These are phyloP conservation scores for Sisyra terminalis DNA, from an alignment of 2,888 invertebrate genomes.

Conservation along the genomic window DNA sequence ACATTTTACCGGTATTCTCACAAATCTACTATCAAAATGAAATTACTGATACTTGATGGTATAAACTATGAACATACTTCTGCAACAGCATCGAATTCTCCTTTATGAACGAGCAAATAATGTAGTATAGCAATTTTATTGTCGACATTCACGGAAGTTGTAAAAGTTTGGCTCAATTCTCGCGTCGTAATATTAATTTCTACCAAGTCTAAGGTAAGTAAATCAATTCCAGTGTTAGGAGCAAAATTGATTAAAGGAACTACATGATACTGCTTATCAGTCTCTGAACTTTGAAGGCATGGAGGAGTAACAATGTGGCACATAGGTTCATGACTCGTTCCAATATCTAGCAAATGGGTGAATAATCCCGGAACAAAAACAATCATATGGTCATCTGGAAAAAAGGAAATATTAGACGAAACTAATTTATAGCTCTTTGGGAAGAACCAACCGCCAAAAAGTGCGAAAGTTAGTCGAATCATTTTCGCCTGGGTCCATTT, in stretches of 20 bases:
- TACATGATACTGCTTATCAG: conserved; percentile 49
- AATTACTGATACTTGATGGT: no score
- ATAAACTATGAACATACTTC: conserved; percentile 32
- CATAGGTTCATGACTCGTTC: conserved; percentile 67
- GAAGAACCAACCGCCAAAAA: conserved; percentile 50
- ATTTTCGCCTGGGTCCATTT: conserved; percentile 63
- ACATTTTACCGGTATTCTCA: no score
- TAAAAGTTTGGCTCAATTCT: conserved; percentile 50
- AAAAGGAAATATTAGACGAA: no score
- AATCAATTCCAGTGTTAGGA: conserved; percentile 39
- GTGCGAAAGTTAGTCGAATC: conserved; percentile 57
- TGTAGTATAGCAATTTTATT: conserved; percentile 69
- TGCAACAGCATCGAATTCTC: conserved; percentile 55
- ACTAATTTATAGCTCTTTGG: no score
- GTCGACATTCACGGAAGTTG: conserved; percentile 45
- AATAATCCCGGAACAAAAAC: conserved; percentile 73
- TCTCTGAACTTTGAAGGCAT: conserved; percentile 30
- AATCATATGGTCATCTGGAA: conserved; percentile 58
- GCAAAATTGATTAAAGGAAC: conserved; percentile 45
- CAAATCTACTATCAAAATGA: no score
- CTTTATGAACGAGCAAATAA: conserved; percentile 61
- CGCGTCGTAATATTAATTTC: conserved; percentile 45
- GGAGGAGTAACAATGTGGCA: conserved; percentile 59
- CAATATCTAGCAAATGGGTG: conserved; percentile 72
- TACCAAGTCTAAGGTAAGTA: conserved; percentile 56